Base-by-base conservation (phyloP, 1,140 invertebrate species). In the Camponotus vicinus region DNA sequence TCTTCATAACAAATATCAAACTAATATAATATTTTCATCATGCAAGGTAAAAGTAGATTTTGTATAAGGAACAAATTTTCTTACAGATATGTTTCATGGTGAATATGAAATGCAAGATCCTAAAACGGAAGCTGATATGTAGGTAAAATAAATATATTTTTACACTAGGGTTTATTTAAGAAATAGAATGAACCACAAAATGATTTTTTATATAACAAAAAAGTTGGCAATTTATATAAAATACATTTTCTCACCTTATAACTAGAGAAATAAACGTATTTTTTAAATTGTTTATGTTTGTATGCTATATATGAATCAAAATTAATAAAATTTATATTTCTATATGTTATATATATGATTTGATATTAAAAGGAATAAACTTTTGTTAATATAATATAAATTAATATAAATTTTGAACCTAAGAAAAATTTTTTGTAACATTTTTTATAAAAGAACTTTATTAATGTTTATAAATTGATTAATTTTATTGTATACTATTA, bases 21-120 rank as follows among this genome's bases (percentile, higher is more conserved):
- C 11, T 13, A 45, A 63, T 18, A 61, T 66, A 34, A 66, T n/a
- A 9, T 21, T 40, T 40, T 5, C 5, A 8, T 40, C 34, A 49
- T 49, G 0, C 11, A 45, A 49, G 45, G 3, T 49, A 7, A 49
- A 15, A 59, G 0, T 59, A 21, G n/a, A 59, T 69, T 8, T 37
- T 52, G 6, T 71, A 8, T 27, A 40, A 18, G 42, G 3, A 80
- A 85, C 49, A 69, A 66, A 55, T 52, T 61, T 67, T 32, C 69
- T 85, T 91, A 94, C 86, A 96, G 95, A 73, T 64, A 79, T 89
- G 37, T 89, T 87, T 88, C 97, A 98, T 94, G 98, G 98, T 69
- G 98, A 99, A 95, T 99, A 97, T 94, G 98, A 99, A 96, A 98
- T 97, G 97, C 96, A 98, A 95, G 98, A 99, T 95, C 98, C 99